Base-by-base conservation (phyloP, 1,140 invertebrate genomes). In the Onthophagus taurus region DNA sequence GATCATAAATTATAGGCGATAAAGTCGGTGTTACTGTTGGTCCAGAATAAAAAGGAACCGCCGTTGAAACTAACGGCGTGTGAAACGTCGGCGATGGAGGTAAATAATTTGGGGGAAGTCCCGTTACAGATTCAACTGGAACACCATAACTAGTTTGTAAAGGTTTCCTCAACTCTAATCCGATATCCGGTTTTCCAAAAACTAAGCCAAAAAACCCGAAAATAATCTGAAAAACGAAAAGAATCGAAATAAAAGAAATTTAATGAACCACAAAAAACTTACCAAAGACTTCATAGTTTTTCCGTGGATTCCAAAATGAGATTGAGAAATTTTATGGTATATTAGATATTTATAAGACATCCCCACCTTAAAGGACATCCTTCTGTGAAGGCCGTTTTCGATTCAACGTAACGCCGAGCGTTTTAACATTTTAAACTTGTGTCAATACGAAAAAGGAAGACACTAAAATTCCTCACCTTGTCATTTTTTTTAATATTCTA, bases 321-420 rank as follows among this genome's bases (percentile, higher is more conserved):
- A 31, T 37, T 38, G 42, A 47, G 24, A 46, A 21, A 7, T 38
- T 24, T 20, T 38, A 30, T 42, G 42, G 44, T 34, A 42, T 30
- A 42, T 42, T 42, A 20, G 35, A 21, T 50, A 49, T 50, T 43
- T 50, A 50, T 50, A 50, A 21, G 20, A 6, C 12, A 29, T 46
- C 48, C 48, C 48, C 45, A 47, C 48, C 38, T 38, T 34, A 33
- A 35, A 44, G 47, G 48, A 50, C 48, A 50, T 50, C 48, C 48
- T 50, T 50, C 42, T 47, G 42, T 39, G 44, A 50, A 50, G 48
- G 48, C 47, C 48, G 44, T 23, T 42, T 47, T 50, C n/a, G n/a
- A n/a, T n/a, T n/a, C n/a, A n/a, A n/a, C n/a, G n/a, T n/a, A n/a
- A n/a, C n/a, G n/a, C n/a, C n/a, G n/a, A n/a, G n/a, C n/a, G n/a